A percentile compares a stretch with the other conserved stretches of the same genome.
Evolutionary conservation across 2,888 invertebrate species (phyloP).

Genomic region (Adela reaumurella): DNA sequence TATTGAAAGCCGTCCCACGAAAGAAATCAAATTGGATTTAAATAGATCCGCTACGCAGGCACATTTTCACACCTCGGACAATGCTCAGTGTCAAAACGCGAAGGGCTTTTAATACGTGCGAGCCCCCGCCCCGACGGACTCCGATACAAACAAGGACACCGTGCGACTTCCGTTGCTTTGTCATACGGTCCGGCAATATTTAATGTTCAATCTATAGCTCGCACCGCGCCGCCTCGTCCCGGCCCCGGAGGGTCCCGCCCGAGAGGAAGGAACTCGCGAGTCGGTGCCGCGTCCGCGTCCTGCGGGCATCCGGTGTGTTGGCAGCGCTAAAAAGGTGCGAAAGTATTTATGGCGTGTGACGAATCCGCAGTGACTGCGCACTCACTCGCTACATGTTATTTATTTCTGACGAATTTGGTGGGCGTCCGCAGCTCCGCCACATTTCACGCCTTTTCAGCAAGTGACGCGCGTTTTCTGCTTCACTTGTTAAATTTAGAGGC

Average conservation of each 20-base stretch:
- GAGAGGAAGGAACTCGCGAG: conserved; percentile 33
- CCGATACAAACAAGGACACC: too few relatives aligned
- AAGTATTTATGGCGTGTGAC: conserved; percentile 49
- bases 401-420: conserved; percentile 27
- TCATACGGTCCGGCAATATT: neutral
- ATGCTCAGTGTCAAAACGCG: neutral
- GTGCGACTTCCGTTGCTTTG: neutral
- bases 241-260: neutral
- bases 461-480: conserved; percentile 19
- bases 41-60: neutral
- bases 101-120: too few relatives aligned
- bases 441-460: conserved; percentile 16
- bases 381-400: conserved; percentile 28
- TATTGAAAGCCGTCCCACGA: too few relatives aligned
- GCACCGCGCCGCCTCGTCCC: neutral
- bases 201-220: neutral
- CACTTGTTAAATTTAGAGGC: neutral
- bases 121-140: too few relatives aligned
- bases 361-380: conserved; percentile 30
- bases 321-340: conserved; percentile 53
- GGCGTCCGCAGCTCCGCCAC: conserved; percentile 18
- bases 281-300: conserved; percentile 43
- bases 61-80: neutral
- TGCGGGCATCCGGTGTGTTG: conserved; percentile 50
- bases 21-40: neutral